Evolutionary conservation across 2,797 vertebrate species (phyloP).

Genomic region (Hemibagrus guttatus): DNA sequence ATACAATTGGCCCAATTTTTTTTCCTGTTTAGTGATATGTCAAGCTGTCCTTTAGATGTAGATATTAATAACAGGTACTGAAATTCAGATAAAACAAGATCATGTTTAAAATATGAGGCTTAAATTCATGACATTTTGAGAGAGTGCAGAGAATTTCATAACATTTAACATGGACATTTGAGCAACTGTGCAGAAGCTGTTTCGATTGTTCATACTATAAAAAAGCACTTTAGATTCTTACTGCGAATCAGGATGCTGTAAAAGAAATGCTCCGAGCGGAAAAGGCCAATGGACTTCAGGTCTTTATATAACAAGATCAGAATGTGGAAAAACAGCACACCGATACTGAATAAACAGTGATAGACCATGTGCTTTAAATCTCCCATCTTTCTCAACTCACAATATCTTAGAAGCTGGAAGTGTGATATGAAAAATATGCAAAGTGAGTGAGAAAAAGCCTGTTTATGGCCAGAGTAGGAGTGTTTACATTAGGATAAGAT

Average conservation of each 20-base stretch:
- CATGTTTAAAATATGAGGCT: neutral
- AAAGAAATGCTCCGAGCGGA: neutral
- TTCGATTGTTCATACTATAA: neutral
- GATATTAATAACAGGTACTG: neutral
- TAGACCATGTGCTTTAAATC: conserved; percentile 55
- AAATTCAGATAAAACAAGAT: neutral
- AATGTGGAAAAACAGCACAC: conserved; percentile 7
- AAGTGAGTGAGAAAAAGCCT: neutral
- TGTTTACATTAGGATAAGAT: neutral
- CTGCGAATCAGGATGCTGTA: neutral
- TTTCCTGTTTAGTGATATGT: neutral
- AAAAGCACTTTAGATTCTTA: neutral
- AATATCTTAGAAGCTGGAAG: conserved; percentile 14
- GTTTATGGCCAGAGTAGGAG: neutral
- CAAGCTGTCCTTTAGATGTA: neutral
- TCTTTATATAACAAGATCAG: neutral
- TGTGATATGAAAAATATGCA: conserved; percentile 11
- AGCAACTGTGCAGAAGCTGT: neutral
- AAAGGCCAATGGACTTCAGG: neutral
- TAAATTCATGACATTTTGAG: neutral
- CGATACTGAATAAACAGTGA: conserved; percentile 8
- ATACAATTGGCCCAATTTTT: conserved; percentile 40
- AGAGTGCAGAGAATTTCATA: neutral
- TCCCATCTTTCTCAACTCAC: conserved; percentile 47
- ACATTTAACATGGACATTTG: neutral